Evolutionary conservation across 23 tunicate species (phyloP).

Genomic region (Halocynthia roretzi): DNA sequence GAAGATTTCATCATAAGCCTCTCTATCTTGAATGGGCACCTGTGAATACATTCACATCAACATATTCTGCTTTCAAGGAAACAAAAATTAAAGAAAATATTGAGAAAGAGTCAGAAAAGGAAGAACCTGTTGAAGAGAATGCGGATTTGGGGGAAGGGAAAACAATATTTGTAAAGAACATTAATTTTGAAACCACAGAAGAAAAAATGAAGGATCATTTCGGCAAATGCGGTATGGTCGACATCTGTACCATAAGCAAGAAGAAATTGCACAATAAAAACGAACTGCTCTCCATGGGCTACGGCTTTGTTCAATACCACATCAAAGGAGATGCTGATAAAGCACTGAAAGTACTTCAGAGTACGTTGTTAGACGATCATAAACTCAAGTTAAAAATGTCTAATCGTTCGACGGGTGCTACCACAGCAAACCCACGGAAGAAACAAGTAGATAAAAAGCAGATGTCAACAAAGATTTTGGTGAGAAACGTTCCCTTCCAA

Average conservation of each 20-base stretch:
- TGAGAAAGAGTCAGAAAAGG: neutral
- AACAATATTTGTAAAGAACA: constrained; percentile 89
- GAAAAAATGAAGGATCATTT: constrained; percentile 51
- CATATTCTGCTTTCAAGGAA: neutral
- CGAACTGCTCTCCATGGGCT: constrained; percentile 82
- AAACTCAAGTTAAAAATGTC: constrained; percentile 71
- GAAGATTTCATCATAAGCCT: constrained; percentile 78
- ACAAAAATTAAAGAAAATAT: neutral
- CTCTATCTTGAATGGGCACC: constrained; percentile 99
- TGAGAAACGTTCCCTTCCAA: constrained; percentile 93
- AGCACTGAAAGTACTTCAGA: constrained; percentile 64
- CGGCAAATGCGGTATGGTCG: constrained; percentile 45
- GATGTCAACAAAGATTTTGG: constrained; percentile 63
- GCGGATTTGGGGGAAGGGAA: constrained; percentile 11
- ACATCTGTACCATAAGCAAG: constrained; percentile 37
- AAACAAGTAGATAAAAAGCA: constrained; percentile 47
- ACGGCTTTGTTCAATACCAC: constrained; percentile 77
- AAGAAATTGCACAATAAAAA: constrained; percentile 60
- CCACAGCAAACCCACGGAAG: constrained; percentile 16
- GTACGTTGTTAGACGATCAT: constrained; percentile 67
- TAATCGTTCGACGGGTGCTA: constrained; percentile 9
- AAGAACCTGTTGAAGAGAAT: constrained; percentile 1
- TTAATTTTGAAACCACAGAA: constrained; percentile 89
- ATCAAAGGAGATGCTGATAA: constrained; percentile 31
- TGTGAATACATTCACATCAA: constrained; percentile 25